Percentiles rank a stretch among this genome's conserved stretches.
phyloP scores from a whole-genome alignment of 2,888 invertebrate genomes.

The Rhorus exstirpatorius region DNA sequence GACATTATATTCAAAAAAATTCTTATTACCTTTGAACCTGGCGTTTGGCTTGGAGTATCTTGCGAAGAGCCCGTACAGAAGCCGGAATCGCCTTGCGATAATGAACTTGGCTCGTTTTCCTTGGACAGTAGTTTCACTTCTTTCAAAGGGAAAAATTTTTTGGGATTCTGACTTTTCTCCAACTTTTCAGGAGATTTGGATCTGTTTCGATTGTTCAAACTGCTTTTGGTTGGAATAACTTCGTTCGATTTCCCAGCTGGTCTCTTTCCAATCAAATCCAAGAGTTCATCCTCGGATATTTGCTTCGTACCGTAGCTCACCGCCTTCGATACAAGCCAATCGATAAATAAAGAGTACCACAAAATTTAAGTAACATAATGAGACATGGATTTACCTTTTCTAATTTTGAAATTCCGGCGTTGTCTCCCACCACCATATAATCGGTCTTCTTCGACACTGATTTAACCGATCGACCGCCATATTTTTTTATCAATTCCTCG shows the following conservation, averaged over 20 bases:
- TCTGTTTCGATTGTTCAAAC: conserved; percentile 45
- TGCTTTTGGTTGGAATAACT: conserved; percentile 64
- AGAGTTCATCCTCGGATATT: conserved; percentile 93
- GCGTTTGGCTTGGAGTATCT: neutral
- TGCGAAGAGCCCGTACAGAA: neutral
- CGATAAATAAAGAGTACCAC: conserved; percentile 23
- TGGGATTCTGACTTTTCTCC: conserved; percentile 37
- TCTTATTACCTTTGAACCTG: conserved; percentile 10
- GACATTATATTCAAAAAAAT: neutral
- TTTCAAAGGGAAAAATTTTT: conserved; percentile 40
- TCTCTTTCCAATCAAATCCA: conserved; percentile 91
- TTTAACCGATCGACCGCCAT: conserved; percentile 93
- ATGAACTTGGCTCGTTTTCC: conserved; percentile 35
- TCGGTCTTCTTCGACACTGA: conserved; percentile 93
- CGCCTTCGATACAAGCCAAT: conserved; percentile 84
- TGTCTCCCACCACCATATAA: conserved; percentile 94
- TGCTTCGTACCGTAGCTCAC: conserved; percentile 90
- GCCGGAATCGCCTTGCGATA: neutral
- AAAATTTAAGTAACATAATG: too few relatives aligned
- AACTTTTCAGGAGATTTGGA: conserved; percentile 49
- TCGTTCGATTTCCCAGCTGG: conserved; percentile 84
- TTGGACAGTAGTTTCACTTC: conserved; percentile 50
- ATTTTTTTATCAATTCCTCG: conserved; percentile 90
- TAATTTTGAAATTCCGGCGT: conserved; percentile 94
- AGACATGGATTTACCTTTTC: too few relatives aligned